Percentiles rank a stretch among this genome's conserved stretches.
Evolutionary conservation across 2,113 vertebrate genomes (phyloP).

Genomic region (Antennarius striatus): DNA sequence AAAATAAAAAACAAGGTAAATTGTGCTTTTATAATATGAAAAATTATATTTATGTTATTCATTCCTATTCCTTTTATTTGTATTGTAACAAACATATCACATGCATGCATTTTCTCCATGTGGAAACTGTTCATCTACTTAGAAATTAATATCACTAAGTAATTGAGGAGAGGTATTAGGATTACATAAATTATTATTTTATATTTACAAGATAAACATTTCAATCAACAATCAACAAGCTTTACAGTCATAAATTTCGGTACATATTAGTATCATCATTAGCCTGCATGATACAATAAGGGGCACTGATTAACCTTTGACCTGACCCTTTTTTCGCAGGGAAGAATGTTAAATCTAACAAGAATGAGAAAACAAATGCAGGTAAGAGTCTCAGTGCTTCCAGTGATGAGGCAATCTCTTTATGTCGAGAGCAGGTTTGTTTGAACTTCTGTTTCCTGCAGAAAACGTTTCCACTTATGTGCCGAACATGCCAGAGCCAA

Average conservation of each 20-base stretch:
- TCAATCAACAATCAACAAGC: too few species aligned
- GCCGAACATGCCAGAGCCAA: constrained; percentile 59
- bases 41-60: not conserved
- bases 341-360: constrained; percentile 30
- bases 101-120: too few species aligned
- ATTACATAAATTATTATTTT: too few species aligned
- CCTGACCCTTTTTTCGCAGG: constrained; percentile 28
- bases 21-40: too few species aligned
- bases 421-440: not conserved
- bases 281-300: not conserved
- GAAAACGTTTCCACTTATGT: constrained; percentile 49
- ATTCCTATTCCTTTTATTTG: not conserved
- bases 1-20: constrained; percentile 52
- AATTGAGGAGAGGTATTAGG: too few species aligned
- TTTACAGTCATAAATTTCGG: too few species aligned
- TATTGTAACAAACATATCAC: too few species aligned
- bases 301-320: not conserved
- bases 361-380: constrained; percentile 23
- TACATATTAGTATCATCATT: not conserved
- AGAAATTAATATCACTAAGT: too few species aligned
- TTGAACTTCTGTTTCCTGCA: constrained; percentile 16
- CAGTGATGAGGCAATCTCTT: too few species aligned
- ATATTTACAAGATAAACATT: too few species aligned
- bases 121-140: too few species aligned
- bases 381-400: constrained; percentile 7